A percentile compares a stretch with the other conserved stretches of the same genome.
Conservation (phyloP, 2,113 vertebrate genomes). For the human region DNA sequence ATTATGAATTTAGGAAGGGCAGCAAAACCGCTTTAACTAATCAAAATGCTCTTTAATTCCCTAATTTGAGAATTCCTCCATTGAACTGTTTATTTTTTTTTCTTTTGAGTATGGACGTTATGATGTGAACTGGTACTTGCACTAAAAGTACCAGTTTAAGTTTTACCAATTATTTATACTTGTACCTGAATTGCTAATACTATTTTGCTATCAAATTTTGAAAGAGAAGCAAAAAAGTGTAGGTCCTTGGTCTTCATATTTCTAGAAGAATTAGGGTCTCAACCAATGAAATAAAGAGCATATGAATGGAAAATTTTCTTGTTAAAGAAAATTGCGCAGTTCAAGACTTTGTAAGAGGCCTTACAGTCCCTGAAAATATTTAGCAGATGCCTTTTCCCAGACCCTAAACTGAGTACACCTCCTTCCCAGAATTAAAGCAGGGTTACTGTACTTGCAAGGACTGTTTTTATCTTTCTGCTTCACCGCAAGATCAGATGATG, state of each 20-base stretch:
- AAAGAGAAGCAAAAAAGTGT: background rate
- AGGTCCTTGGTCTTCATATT: background rate
- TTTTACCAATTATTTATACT: background rate
- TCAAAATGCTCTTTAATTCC: background rate
- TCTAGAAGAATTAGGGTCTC: background rate
- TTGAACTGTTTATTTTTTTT: background rate
- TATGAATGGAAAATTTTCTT: background rate
- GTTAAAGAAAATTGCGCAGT: background rate
- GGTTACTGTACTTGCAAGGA: background rate
- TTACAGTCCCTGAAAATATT: background rate
- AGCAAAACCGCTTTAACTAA: background rate
- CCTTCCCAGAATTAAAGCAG: background rate
- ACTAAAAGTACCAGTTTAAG: background rate
- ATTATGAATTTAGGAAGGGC: background rate
- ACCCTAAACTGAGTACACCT: background rate
- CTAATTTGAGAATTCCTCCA: background rate
- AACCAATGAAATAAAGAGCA: background rate
- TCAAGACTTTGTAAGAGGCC: background rate
- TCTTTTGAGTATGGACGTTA: background rate
- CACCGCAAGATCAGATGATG: slow-evolving; percentile 25
- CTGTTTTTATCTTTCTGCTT: slow-evolving; percentile 55
- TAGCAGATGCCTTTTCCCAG: background rate
- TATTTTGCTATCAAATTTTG: background rate
- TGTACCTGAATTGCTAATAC: background rate
- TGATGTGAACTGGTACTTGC: background rate